Conservation (phyloP, 2,113 vertebrate species). For the Rallus limicola region DNA sequence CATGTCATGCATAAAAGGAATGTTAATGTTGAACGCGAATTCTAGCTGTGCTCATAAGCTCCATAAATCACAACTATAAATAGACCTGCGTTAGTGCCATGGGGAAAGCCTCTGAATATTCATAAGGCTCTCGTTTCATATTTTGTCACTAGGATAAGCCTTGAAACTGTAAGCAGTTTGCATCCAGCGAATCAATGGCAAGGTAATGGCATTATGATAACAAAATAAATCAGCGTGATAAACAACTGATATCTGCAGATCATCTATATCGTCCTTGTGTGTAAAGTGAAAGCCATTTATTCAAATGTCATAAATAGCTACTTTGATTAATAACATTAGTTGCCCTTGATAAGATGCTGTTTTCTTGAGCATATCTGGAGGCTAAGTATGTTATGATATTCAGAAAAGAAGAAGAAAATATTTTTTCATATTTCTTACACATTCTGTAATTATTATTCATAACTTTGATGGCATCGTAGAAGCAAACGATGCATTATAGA, state of each 20-base stretch:
- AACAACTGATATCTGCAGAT: constrained; percentile 40
- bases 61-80: constrained; percentile 41
- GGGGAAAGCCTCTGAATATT: constrained; percentile 51
- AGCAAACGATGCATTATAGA: background rate
- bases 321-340: constrained; percentile 63
- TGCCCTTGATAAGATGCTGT: background rate
- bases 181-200: constrained; percentile 14
- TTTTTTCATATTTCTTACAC: background rate
- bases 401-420: background rate
- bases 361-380: constrained; percentile 1
- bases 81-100: background rate
- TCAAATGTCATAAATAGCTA: constrained; percentile 39
- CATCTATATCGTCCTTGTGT: constrained; percentile 46
- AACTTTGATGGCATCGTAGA: background rate
- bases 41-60: constrained; percentile 26
- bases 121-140: background rate
- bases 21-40: constrained; percentile 11
- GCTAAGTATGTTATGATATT: background rate
- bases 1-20: background rate
- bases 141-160: background rate
- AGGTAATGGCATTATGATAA: constrained; percentile 43
- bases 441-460: constrained; percentile 16
- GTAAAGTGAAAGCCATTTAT: constrained; percentile 64
- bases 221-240: constrained; percentile 51
- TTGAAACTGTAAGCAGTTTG: constrained; percentile 13